Evolutionary conservation across 2,888 invertebrate species (phyloP), one percentile per base, ranked within the genome.

Genomic region (Scaptomyza cyrtandrae): DNA sequence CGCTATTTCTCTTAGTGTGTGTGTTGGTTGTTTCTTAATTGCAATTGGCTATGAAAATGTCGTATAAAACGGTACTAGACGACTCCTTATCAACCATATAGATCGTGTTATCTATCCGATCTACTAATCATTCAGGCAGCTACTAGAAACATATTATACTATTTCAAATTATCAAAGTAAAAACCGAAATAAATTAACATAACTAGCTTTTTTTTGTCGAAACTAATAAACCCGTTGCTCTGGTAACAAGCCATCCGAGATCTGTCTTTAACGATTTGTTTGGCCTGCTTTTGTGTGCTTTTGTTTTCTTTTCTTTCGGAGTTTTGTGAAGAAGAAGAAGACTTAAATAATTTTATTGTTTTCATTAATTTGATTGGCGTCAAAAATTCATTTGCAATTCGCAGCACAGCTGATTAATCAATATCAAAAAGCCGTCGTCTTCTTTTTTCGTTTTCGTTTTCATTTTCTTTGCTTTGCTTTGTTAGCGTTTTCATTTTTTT

Each of bases 11-110:
- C 0, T 31, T 13, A 44, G 49, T n/a, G 56, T n/a, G n/a, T n/a
- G n/a, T n/a, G n/a, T n/a, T n/a, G n/a, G n/a, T n/a, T n/a, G n/a
- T n/a, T n/a, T 86, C 83, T 83, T 83, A 86, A 83, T 83, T 83
- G 86, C 83, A 83, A 83, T 83, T 86, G 86, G 83, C 75, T 78
- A 75, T 78, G 75, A 75, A 86, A 82, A 85, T 77, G 57, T 16
- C 24, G 24, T 59, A 48, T 69, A 67, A 80, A 81, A 81, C 71
- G 75, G 57, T 68, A 75, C 68, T 63, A 68, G 31, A 55, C 50
- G 19, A 49, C 44, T 27, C 11, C n/a, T 37, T 7, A 16, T 10
- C 35, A 44, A 16, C 11, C 11, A 35, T 45, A 54, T 56, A 27
- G 29, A 19, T 19, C 4, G 37, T 43, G 13, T 46, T 76, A 77